phyloP scores from a whole-genome alignment of 2,888 invertebrate genomes.

The Onthophagus sagittarius region DNA sequence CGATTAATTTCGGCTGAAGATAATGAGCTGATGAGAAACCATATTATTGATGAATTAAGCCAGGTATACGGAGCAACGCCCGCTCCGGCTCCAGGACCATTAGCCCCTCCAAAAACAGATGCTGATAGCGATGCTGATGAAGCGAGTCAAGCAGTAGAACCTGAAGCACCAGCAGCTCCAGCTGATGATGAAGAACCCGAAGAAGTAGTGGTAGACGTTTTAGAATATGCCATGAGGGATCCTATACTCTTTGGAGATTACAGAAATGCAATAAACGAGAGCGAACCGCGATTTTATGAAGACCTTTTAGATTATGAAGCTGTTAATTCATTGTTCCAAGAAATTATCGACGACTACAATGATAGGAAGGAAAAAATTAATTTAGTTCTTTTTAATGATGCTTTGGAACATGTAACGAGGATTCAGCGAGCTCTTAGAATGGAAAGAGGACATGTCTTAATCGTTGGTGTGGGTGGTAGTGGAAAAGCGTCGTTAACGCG shows the following conservation, averaged over 20 bases:
- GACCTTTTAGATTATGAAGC: constrained; percentile 88
- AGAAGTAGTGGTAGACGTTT: constrained; percentile 46
- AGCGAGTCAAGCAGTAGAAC: constrained; percentile 24
- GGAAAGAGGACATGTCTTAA: constrained; percentile 77
- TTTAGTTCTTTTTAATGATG: constrained; percentile 87
- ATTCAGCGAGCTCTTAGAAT: constrained; percentile 81
- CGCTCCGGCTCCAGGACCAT: constrained; percentile 21
- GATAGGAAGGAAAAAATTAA: constrained; percentile 70
- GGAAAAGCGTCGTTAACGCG: constrained; percentile 81
- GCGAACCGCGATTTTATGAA: constrained; percentile 78
- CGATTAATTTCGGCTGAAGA: constrained; percentile 71
- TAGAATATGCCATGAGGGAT: constrained; percentile 72
- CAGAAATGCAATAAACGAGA: constrained; percentile 76
- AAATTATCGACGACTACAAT: constrained; percentile 85
- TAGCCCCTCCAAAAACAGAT: constrained; percentile 19
- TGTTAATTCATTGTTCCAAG: constrained; percentile 81
- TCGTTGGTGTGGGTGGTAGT: constrained; percentile 86
- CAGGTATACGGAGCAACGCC: constrained; percentile 34
- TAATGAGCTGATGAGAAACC: constrained; percentile 57
- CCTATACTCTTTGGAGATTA: constrained; percentile 88
- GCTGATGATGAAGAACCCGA: constrained; percentile 45
- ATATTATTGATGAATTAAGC: constrained; percentile 60
- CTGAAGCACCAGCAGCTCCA: constrained; percentile 24
- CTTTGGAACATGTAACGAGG: constrained; percentile 84
- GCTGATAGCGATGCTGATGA: constrained; percentile 28